Conservation (phyloP, 2,797 vertebrate species). For the Labeo calbasu region DNA sequence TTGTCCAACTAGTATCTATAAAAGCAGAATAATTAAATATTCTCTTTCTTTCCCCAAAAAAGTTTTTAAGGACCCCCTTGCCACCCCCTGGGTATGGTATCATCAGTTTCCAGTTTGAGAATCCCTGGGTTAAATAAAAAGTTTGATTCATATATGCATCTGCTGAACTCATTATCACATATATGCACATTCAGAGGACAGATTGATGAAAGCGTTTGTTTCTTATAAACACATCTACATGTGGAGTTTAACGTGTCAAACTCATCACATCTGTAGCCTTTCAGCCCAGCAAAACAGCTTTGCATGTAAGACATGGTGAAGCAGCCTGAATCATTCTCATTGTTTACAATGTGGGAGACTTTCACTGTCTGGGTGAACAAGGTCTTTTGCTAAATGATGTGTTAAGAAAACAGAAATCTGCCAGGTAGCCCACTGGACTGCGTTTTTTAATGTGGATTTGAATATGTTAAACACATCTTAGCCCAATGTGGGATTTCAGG, state of each 20-base stretch:
- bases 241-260: slow-evolving; percentile 18
- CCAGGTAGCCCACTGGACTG: slow-evolving; percentile 23
- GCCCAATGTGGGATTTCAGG: slow-evolving; percentile 32
- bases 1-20: neutral
- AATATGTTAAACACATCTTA: slow-evolving; percentile 34
- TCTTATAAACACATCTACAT: slow-evolving; percentile 23
- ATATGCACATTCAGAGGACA: neutral
- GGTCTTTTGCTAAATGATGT: slow-evolving; percentile 31
- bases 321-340: neutral
- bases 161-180: slow-evolving; percentile 8
- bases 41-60: neutral
- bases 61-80: neutral
- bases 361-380: slow-evolving; percentile 5
- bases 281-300: neutral
- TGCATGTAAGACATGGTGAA: neutral
- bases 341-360: slow-evolving; percentile 4
- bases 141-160: neutral
- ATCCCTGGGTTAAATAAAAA: neutral
- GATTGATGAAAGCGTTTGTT: neutral
- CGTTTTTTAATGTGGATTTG: slow-evolving; percentile 42
- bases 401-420: slow-evolving; percentile 21
- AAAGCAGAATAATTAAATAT: neutral
- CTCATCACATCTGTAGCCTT: slow-evolving; percentile 22
- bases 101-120: neutral
- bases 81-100: neutral